These are phyloP conservation scores for Pherbina coryleti DNA, from an alignment of 2,888 invertebrate species.

Conservation along the genomic window DNA sequence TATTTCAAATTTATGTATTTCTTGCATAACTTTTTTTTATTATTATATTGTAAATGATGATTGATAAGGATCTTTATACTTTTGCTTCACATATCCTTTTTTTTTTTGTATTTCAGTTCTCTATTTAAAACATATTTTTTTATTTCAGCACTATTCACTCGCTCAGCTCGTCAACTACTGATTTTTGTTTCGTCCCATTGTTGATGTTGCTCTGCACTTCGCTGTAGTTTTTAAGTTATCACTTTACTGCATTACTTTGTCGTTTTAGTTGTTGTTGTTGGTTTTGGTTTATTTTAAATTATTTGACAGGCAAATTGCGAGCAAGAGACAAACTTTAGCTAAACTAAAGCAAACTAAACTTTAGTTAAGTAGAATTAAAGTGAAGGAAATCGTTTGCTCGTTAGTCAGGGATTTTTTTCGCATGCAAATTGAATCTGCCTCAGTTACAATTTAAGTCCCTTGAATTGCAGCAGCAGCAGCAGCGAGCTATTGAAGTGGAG, in stretches of 20 bases:
- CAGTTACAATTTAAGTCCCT: background rate
- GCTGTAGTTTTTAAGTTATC: constrained; percentile 14
- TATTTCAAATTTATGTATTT: background rate
- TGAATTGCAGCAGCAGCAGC: background rate
- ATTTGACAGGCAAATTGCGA: constrained; percentile 14
- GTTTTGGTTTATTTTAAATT: constrained; percentile 20
- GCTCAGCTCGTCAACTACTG: constrained; percentile 14
- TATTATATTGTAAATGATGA: no score
- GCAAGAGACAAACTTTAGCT: background rate
- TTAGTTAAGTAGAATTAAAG: background rate
- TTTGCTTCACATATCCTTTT: background rate
- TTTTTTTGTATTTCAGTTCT: background rate
- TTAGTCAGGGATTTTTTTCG: background rate
- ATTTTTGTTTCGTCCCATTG: constrained; percentile 4
- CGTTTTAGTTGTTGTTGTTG: no score
- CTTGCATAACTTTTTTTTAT: background rate
- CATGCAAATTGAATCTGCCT: background rate
- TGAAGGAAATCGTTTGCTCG: background rate
- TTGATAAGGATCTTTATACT: background rate
- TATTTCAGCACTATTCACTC: constrained; percentile 3
- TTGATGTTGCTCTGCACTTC: background rate
- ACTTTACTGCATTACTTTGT: background rate
- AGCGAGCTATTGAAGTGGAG: background rate
- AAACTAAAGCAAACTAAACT: background rate
- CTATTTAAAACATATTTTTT: background rate